A percentile compares a stretch with the other conserved stretches of the same genome.
Conservation (phyloP, 2,113 vertebrate species). For the Amia ocellicauda region DNA sequence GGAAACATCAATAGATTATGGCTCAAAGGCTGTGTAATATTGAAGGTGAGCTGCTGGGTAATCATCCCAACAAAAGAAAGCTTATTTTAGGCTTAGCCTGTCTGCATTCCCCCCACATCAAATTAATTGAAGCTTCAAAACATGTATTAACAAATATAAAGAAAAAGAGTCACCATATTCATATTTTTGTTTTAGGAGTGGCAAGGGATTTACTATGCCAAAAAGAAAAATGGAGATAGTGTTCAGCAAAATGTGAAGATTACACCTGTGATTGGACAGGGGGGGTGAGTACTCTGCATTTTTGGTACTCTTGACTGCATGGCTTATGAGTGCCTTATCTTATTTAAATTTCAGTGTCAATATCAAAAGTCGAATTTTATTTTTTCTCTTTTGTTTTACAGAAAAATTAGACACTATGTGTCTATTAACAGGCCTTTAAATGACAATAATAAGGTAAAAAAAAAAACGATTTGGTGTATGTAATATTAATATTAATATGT, state of each 20-base stretch:
- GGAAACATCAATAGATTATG: neutral
- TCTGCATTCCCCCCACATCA: too few species aligned
- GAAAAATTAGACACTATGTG: constrained; percentile 99
- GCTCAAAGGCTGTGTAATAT: neutral
- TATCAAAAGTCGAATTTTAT: constrained; percentile 5
- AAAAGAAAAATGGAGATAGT: constrained; percentile 93
- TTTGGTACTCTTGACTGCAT: neutral
- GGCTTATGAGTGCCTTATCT: neutral
- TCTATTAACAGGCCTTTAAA: constrained; percentile 93
- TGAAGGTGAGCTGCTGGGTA: too few species aligned
- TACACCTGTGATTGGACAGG: constrained; percentile 93
- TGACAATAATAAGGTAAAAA: constrained; percentile 88
- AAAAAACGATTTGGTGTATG: constrained; percentile 2
- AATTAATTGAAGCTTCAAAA: too few species aligned
- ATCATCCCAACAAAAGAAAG: too few species aligned
- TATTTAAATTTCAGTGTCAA: neutral
- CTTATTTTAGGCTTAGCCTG: too few species aligned
- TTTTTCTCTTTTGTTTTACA: constrained; percentile 60
- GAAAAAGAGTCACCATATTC: neutral
- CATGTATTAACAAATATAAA: too few species aligned
- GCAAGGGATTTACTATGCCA: constrained; percentile 92
- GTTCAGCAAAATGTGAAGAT: constrained; percentile 97
- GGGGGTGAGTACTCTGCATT: constrained; percentile 76
- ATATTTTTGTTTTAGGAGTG: constrained; percentile 75
- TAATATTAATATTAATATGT: neutral